These are phyloP conservation scores for Cephalophus harveyi DNA, from an alignment of 2,113 vertebrate species.

Conservation along the genomic window DNA sequence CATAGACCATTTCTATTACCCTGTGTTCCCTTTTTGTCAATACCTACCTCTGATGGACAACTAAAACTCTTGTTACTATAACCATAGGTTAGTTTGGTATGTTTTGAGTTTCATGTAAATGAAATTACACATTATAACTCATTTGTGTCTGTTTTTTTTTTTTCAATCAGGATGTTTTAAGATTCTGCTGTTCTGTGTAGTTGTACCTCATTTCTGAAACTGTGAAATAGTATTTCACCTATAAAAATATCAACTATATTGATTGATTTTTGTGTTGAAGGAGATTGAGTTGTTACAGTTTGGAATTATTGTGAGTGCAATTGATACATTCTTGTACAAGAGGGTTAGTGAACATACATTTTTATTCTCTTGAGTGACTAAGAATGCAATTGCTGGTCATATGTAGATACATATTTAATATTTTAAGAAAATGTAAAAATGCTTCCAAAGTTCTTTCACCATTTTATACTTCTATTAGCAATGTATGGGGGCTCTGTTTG, in stretches of 20 bases:
- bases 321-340: not conserved
- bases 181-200: not conserved
- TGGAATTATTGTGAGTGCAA: not conserved
- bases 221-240: not conserved
- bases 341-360: not conserved
- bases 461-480: not conserved
- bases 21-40: not conserved
- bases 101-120: not conserved
- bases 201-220: not conserved
- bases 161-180: not conserved
- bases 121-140: not conserved
- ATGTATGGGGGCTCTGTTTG: not conserved
- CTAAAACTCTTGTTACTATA: not conserved
- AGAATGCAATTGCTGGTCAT: not conserved
- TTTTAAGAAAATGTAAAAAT: not conserved
- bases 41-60: not conserved
- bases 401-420: not conserved
- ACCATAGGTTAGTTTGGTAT: not conserved
- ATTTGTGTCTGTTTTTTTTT: not conserved
- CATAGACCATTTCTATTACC: not conserved
- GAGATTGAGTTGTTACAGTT: not conserved
- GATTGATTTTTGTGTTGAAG: not conserved
- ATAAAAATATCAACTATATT: not conserved
- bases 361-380: not conserved
- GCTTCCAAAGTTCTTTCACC: not conserved